These are phyloP conservation scores for Zootoca vivipara DNA, from an alignment of 2,113 vertebrate genomes.

Conservation along the genomic window DNA sequence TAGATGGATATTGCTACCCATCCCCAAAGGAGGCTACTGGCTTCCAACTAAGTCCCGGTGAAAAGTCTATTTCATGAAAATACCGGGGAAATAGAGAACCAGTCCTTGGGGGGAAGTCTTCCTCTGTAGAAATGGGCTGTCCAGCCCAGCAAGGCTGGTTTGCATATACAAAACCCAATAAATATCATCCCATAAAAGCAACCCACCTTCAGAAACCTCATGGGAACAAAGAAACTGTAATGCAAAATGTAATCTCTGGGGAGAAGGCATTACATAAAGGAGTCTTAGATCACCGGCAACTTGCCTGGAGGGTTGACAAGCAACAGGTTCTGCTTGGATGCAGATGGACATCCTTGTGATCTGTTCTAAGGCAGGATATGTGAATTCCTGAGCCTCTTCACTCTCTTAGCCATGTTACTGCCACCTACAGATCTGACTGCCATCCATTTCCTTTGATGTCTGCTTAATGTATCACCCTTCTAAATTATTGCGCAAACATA, in stretches of 20 bases:
- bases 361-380: accelerated
- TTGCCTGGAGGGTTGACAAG: not conserved
- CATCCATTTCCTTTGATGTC: not conserved
- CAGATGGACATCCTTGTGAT: not conserved
- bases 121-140: not conserved
- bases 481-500: not conserved
- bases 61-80: not conserved
- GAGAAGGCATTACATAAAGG: not conserved
- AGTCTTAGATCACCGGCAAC: not conserved
- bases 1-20: no score
- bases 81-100: not conserved
- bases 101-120: not conserved
- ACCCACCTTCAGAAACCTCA: slow-evolving; percentile 45
- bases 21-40: no score
- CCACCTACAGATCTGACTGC: not conserved
- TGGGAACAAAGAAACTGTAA: slow-evolving; percentile 40
- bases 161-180: no score
- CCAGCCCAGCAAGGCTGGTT: no score
- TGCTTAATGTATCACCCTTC: not conserved
- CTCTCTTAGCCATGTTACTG: accelerated
- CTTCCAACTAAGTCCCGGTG: not conserved
- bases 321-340: not conserved
- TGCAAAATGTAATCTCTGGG: slow-evolving; percentile 25
- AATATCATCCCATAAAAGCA: not conserved
- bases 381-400: accelerated